Evolutionary conservation across 92 coral and sea anemone genomes (phyloP), one percentile per base, ranked within the genome.

Genomic region (Palythoa grandis): DNA sequence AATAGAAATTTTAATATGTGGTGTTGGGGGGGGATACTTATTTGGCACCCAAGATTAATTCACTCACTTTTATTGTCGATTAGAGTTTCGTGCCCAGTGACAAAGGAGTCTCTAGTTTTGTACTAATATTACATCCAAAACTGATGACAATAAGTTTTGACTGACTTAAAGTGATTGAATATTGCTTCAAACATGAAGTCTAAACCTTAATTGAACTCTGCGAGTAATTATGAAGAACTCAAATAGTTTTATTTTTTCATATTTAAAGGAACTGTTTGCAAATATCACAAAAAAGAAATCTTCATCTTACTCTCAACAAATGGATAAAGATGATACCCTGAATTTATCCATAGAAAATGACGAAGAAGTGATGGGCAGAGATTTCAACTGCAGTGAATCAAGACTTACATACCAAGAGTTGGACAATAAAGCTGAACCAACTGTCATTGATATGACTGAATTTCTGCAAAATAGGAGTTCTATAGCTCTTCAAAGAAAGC

Each of bases 381-480:
- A 38, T 78, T 22, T 10, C 52, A 11, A 65, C 29, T 38, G 38
- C 8, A 11, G 19, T 35, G 83, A 78, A 38, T 1, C 22, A 9
- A 24, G 71, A 10, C n/a, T 35, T 63, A 16, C 29, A 22, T 77
- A 19, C n/a, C 22, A 24, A 8, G 14, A 38, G 19, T 38, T 39
- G 2, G 35, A 60, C 22, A 29, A 39, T 7, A 15, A 22, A 35
- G 29, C 71, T 78, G 47, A 1, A 69, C 54, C 72, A 37, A 19
- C 57, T 58, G 12, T 61, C 38, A 57, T 78, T 40, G 60, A 58
- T 20, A 40, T 78, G 35, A 70, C 83, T 78, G 72, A 78, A n/a
- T 78, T 78, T 78, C 68, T 78, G 4, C 83, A 13, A 60, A 78
- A 78, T 13, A 78, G 58, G 53, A 78, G 47, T 22, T 71, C 57